Conservation (phyloP, 2,113 vertebrate genomes). For the Agelaius tricolor region DNA sequence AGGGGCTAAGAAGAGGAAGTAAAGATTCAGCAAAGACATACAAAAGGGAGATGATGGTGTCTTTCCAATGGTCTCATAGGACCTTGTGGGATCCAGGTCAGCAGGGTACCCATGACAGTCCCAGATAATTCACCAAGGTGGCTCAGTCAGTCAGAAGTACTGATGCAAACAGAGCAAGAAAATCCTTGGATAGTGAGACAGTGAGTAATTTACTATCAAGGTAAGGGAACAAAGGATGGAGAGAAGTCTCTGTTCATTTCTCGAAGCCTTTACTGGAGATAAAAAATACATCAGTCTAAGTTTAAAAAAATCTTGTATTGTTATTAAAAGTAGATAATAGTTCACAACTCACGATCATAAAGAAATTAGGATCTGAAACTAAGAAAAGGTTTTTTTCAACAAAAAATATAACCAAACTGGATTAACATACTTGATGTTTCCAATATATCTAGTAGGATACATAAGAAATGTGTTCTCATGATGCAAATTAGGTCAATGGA, state of each 20-base stretch:
- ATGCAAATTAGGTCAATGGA: fast-evolving
- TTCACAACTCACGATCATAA: not conserved
- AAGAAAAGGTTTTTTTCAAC: not conserved
- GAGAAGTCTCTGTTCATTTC: not conserved
- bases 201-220: not conserved
- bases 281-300: not conserved
- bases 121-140: not conserved
- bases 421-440: not conserved
- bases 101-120: not conserved
- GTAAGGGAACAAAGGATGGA: not conserved
- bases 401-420: not conserved
- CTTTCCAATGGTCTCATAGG: not conserved
- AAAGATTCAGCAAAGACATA: not conserved
- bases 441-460: not conserved
- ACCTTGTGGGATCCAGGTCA: not conserved
- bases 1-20: not conserved
- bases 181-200: not conserved
- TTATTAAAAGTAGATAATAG: not conserved
- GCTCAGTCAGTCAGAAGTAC: not conserved
- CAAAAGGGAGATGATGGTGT: not conserved
- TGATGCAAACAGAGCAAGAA: not conserved
- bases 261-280: not conserved
- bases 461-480: not conserved
- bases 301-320: not conserved
- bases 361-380: not conserved